Evolutionary conservation across 2,113 vertebrate genomes (phyloP).

Genomic region (Otocyon megalotis): DNA sequence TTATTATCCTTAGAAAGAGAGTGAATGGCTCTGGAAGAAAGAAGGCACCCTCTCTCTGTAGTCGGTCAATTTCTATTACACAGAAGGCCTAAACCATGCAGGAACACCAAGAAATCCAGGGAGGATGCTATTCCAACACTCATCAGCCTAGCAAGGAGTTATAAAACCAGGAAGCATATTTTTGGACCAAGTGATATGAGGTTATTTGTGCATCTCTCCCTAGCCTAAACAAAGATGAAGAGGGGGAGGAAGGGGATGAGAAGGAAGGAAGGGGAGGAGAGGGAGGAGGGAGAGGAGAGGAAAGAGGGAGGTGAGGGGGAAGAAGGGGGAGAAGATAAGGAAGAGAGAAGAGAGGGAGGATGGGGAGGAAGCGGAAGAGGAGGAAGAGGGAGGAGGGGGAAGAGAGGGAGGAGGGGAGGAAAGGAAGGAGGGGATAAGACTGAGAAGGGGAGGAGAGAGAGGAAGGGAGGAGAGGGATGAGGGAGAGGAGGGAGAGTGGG

Average conservation of each 20-base stretch:
- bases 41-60: neutral
- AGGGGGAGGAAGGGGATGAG: neutral
- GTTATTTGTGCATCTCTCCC: neutral
- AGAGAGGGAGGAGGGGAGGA: no score
- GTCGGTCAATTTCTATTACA: neutral
- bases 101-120: neutral
- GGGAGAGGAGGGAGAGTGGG: neutral
- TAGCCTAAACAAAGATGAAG: neutral
- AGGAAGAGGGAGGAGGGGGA: neutral
- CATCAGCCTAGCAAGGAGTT: neutral
- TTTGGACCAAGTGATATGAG: neutral
- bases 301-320: neutral
- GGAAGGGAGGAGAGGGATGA: neutral
- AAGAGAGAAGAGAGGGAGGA: neutral
- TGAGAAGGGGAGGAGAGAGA: no score
- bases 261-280: neutral
- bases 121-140: no score
- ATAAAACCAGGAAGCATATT: neutral
- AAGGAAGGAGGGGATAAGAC: no score
- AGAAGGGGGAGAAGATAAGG: no score
- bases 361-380: no score
- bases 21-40: neutral
- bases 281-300: neutral
- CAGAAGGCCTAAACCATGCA: neutral
- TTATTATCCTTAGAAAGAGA: neutral